Base-by-base conservation (phyloP, 1,140 invertebrate species). In the Ceratosolen fusciceps region DNA sequence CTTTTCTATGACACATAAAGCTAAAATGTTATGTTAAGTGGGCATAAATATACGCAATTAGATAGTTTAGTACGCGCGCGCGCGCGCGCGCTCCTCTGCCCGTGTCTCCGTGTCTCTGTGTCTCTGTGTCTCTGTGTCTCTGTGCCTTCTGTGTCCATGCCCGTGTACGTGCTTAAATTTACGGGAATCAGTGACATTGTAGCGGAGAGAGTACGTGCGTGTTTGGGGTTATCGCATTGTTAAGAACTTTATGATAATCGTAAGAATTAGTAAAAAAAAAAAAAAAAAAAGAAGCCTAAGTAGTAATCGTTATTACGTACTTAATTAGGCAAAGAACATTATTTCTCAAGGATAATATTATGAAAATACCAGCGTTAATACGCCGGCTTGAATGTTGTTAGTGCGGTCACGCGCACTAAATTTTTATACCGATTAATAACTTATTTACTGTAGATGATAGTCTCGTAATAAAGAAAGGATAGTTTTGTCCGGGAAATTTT, bases 211-310 rank as follows among this genome's bases (percentile, higher is more conserved):
- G n/a, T n/a, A n/a, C n/a, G n/a, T 60, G 12, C 14, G 9, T 31
- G 26, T 60, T 60, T 31, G 0, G 58, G 34, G 16, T 65, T 65
- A 34, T 37, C 31, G 19, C 37, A 65, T 65, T 65, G 21, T n/a
- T 21, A 37, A 65, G 37, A 65, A 65, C 60, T 37, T 65, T 37
- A 65, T 37, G 60, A 65, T 65, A 65, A n/a, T 65, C 19, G 7
- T 9, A 21, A 65, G 31, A 65, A 37, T 37, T 37, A 8, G 21
- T 21, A 37, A 37, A 65, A 52, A 65, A 65, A 65, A 37, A 7
- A 34, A 34, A 34, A 62, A 62, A 34, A n/a, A n/a, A n/a, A n/a
- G n/a, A n/a, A n/a, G n/a, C n/a, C n/a, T n/a, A n/a, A n/a, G n/a
- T n/a, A n/a, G n/a, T 34, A 19, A 65, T 65, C 16, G 9, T 65